Percentiles rank a stretch among this genome's conserved stretches.
phyloP scores from a whole-genome alignment of 1,140 invertebrate species.

The Portunus trituberculatus region DNA sequence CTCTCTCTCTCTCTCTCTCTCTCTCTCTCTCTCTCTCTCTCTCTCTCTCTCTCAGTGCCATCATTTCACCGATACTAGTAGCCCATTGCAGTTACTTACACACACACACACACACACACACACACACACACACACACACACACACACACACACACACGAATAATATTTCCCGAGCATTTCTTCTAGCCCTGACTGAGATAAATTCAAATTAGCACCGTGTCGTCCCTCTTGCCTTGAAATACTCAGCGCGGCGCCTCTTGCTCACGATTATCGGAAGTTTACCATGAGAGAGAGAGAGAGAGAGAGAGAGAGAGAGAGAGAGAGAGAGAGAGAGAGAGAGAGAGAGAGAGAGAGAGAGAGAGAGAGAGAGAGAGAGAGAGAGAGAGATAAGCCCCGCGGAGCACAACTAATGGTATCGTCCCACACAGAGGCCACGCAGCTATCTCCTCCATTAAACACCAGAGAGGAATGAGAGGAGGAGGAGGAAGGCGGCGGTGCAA shows the following conservation, averaged over 20 bases:
- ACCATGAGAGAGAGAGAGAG: conserved; percentile 5
- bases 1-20: conserved; percentile 37
- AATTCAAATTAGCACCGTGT: too few species aligned
- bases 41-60: neutral
- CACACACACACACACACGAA: neutral
- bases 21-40: conserved; percentile 30
- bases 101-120: conserved; percentile 23
- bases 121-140: neutral
- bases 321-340: conserved; percentile 39
- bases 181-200: too few species aligned
- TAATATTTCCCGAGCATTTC: too few species aligned
- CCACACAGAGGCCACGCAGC: too few species aligned
- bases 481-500: too few species aligned
- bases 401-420: neutral
- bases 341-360: conserved; percentile 41
- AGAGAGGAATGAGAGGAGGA: too few species aligned
- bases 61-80: neutral
- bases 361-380: conserved; percentile 41
- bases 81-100: neutral
- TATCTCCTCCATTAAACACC: too few species aligned
- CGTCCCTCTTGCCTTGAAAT: too few species aligned
- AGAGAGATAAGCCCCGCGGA: neutral
- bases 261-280: too few species aligned
- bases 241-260: too few species aligned
- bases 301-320: conserved; percentile 41